Evolutionary conservation across 2,113 vertebrate genomes (phyloP).

Genomic region (Tetrax tetrax): DNA sequence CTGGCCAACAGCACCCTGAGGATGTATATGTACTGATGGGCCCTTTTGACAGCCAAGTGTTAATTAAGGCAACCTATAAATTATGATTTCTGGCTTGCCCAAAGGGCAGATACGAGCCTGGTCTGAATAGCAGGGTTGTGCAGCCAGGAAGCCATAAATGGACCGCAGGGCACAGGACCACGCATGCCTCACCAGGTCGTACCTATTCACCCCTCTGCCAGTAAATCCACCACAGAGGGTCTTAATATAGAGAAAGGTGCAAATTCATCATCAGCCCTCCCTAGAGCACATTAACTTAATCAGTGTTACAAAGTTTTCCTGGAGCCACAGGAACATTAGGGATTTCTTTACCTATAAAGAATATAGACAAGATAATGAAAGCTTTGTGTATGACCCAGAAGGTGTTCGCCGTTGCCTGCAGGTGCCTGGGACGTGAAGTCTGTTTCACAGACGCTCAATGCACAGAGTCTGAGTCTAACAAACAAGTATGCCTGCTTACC

Average conservation of each 20-base stretch:
- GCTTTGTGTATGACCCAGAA: neutral
- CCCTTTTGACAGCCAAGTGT: neutral
- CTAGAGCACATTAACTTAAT: neutral
- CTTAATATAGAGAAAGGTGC: neutral
- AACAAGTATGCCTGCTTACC: neutral
- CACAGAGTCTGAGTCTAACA: neutral
- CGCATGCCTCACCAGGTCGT: neutral
- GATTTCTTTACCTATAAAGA: neutral
- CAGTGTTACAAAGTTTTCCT: neutral
- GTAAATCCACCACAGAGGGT: neutral
- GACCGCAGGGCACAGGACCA: accelerated
- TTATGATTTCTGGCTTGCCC: neutral
- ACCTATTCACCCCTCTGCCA: neutral
- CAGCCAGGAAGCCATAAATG: neutral
- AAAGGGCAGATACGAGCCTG: neutral
- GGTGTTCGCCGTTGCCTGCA: neutral
- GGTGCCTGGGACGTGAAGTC: neutral
- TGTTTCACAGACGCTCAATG: neutral
- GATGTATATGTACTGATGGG: neutral
- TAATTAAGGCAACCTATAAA: constrained; percentile 13
- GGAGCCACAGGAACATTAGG: neutral
- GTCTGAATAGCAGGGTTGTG: neutral
- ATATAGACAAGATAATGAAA: neutral
- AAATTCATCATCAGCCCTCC: neutral
- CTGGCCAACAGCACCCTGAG: neutral